Base-by-base conservation (phyloP, 1,140 invertebrate genomes). In the Dreissena polymorpha region DNA sequence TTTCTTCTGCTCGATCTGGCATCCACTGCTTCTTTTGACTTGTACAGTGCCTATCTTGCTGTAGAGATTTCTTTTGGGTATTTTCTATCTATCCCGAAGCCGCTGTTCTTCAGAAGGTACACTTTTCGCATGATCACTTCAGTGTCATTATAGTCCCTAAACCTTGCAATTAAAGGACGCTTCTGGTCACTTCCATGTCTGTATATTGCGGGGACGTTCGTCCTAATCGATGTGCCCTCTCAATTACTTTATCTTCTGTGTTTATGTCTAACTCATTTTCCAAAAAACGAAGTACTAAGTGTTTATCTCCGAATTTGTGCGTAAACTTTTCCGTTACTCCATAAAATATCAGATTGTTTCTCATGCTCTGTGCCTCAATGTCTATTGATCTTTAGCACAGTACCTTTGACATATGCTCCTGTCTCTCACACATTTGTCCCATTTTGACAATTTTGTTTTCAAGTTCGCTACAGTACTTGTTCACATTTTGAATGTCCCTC, bases 341-440 rank as follows among this genome's bases (percentile, higher is more conserved):
- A 77, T 77, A 77, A 21, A 77, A 51, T 39, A 77, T 55, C 5
- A 68, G 6, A 50, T 77, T 77, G 60, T 77, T 77, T 67, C 74
- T 50, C 64, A 64, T 77, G 25, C 64, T 77, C 16, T 60, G n/a
- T 21, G 74, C 60, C 25, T 77, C 60, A 67, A 25, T 23, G 23
- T 77, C 39, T n/a, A 77, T 67, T 14, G 63, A 77, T 64, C 14
- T 77, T 12, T 77, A 77, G 16, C 55, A 51, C 13, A 74, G 18
- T 60, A 74, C 21, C 51, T 74, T 74, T 25, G 21, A 5, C 49
- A 63, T 60, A 21, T 14, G 21, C 13, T 8, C 39, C 53, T 63
- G 55, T 74, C 18, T 49, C 12, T 6, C 25, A 29, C 0, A 60
- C 25, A 74, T 0, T 21, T 60, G n/a, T n/a, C 29, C 51, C 18